Percentiles rank a stretch among this genome's conserved stretches.
Evolutionary conservation across 2,888 invertebrate genomes (phyloP).

Genomic region (Epicampocera succincta): DNA sequence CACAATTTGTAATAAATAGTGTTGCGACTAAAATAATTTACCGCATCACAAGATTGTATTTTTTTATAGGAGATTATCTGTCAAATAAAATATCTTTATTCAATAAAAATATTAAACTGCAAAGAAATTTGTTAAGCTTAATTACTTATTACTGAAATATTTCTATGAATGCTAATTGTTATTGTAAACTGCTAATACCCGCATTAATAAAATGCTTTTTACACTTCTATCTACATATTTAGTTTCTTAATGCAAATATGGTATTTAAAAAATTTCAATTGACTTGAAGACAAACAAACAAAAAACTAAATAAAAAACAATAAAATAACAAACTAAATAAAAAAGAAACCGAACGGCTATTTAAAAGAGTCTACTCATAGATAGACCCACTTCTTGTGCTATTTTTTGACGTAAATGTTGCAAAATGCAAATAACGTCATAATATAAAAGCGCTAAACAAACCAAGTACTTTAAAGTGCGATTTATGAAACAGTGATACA

Average conservation of each 20-base stretch:
- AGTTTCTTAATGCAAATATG: not conserved
- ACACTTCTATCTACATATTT: not conserved
- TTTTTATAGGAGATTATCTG: not conserved
- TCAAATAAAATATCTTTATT: slow-evolving; percentile 4
- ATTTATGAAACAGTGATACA: too few relatives aligned
- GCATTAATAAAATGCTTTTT: slow-evolving; percentile 17
- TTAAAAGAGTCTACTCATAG: too few relatives aligned
- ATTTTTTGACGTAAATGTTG: slow-evolving; percentile 21
- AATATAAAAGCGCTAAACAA: not conserved
- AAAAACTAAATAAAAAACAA: not conserved
- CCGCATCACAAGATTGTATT: slow-evolving; percentile 17
- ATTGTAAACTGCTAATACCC: slow-evolving; percentile 3
- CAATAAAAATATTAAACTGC: not conserved
- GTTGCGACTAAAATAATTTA: not conserved
- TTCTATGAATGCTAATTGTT: not conserved
- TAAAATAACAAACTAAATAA: not conserved
- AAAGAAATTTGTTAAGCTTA: too few relatives aligned
- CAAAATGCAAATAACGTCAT: slow-evolving; percentile 37
- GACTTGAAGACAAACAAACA: slow-evolving; percentile 20
- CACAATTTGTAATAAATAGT: not conserved
- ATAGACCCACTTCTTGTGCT: too few relatives aligned
- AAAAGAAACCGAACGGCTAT: too few relatives aligned
- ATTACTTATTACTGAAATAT: too few relatives aligned
- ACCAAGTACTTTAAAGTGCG: too few relatives aligned
- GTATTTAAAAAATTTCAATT: slow-evolving; percentile 3